Evolutionary conservation across 2,888 invertebrate species (phyloP), one percentile per base, ranked within the genome.

Genomic region (Leucoptera coffeella): DNA sequence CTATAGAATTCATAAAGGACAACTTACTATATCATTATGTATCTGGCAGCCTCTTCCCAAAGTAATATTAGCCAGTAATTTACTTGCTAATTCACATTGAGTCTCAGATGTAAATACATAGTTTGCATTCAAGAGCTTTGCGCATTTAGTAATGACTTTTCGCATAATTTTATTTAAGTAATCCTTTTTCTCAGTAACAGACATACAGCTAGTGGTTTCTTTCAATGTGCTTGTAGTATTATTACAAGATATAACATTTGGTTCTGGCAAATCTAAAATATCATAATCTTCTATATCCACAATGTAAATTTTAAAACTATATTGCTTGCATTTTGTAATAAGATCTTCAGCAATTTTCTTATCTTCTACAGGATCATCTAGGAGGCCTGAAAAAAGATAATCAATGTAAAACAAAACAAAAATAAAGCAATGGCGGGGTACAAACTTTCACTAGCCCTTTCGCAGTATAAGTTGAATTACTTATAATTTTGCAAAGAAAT

Each of bases 21-120:
- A 38, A 67, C 75, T 75, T 53, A 88, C 85, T 33, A 86, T 78
- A 54, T 90, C 85, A 41, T 79, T 60, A 21, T 87, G 75, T 27
- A 88, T 74, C 45, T 89, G 86, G 22, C 80, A 76, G 10, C 93
- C 93, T 45, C 88, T 74, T 3, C 93, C 93, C 23, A 87, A 58
- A 3, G 85, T 78, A 24, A 93, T 67, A 45, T 85, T 82, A 13
- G 80, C 75, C 3, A 94, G 49, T 27, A 92, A 67, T 37, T 77
- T 75, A 2, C 80, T 67, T 1, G 93, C 88, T 30, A 92, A 62
- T 35, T 79, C 76, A 12, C 77, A 74, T 28, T 81, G 80, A 35
- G 81, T 76, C 46, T 88, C 85, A 2, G 82, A 80, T 22, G 81
- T 67, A 47, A 90, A 81, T 34, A 88, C 59, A 55, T 76, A 78